Evolutionary conservation across 2,888 invertebrate genomes (phyloP), one percentile per base, ranked within the genome.

Genomic region (Cantharis lateralis): DNA sequence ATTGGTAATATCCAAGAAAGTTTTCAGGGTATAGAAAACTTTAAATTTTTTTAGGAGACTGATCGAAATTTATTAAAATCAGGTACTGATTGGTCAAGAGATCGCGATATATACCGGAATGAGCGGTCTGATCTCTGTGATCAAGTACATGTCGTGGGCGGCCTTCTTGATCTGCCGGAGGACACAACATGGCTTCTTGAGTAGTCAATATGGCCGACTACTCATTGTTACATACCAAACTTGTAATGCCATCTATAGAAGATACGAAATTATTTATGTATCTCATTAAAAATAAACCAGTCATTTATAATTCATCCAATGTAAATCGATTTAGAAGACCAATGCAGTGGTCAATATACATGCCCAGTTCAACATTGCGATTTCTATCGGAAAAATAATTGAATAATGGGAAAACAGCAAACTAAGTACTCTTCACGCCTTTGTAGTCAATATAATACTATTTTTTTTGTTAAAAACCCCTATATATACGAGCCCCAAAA

Each of bases 101-200:
- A 72, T 79, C 75, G 75, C 79, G 76, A 72, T 77, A 68, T 72
- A 79, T 78, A 76, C 76, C 73, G 80, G 81, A 81, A 82, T 82
- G 81, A 72, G 82, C 82, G 81, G 82, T 76, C 75, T 74, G 82
- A 79, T 80, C 83, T 83, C 83, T 85, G 84, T 85, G 86, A 85
- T 85, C 85, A 84, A 84, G 83, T 83, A 83, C 82, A 79, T 85
- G 83, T 86, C 87, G 87, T 87, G 85, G 87, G 87, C 87, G 87
- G 85, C 83, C 80, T 81, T 83, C 84, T 84, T 82, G 85, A 84
- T 79, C 83, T 82, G 87, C 88, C 87, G 80, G 82, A 83, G 87
- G 87, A 86, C 85, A 85, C 85, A 88, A 87, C 85, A 88, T 88
- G 88, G 88, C 88, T 88, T 87, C 88, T 88, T 88, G 87, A 88